Evolutionary conservation across 2,113 vertebrate species (phyloP), one percentile per base, ranked within the genome.

Genomic region (Varanus salvator): DNA sequence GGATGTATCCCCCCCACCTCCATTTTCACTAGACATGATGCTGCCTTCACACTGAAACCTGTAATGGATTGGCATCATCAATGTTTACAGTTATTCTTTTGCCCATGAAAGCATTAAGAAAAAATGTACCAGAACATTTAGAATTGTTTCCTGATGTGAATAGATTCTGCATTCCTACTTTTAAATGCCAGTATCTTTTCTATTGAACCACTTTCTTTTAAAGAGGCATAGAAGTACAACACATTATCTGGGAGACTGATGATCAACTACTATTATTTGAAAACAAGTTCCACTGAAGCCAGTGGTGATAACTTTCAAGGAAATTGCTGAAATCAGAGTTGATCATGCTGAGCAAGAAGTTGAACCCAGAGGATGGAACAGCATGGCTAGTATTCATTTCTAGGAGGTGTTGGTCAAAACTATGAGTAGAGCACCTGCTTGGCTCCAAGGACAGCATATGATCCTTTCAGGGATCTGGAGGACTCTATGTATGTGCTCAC

Each of bases 11-110:
- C 34, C n/a, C 54, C 57, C 38, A 44, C 23, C 50, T 27, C 50
- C 74, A 27, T 85, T 75, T 84, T 86, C 81, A 86, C 21, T 17
- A 0, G 81, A 88, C 4, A 84, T 60, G 48, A 76, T 92, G 8
- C 50, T 64, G 0, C 76, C 15, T 75, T 92, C 0, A 0, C 1
- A 87, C 34, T 75, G 3, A n/a, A 90, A 71, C 19, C 9, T 27
- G 31, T 76, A 89, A 71, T 74, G 4, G 66, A 44, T 11, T 74
- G 50, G n/a, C 9, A 21, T 74, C n/a, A 31, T 74, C 2, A 80
- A 34, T 54, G 27, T 3, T 68, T 90, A 89, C 25, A 1, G 50
- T 38, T 44, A 38, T 81, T 50, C 77, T 12, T 48, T 83, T 60
- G 23, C 77, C 8, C 5, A 82, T n/a, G 48, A 74, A 34, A 74